Base-by-base conservation (phyloP, 2,113 vertebrate genomes). In the Tetrax tetrax region DNA sequence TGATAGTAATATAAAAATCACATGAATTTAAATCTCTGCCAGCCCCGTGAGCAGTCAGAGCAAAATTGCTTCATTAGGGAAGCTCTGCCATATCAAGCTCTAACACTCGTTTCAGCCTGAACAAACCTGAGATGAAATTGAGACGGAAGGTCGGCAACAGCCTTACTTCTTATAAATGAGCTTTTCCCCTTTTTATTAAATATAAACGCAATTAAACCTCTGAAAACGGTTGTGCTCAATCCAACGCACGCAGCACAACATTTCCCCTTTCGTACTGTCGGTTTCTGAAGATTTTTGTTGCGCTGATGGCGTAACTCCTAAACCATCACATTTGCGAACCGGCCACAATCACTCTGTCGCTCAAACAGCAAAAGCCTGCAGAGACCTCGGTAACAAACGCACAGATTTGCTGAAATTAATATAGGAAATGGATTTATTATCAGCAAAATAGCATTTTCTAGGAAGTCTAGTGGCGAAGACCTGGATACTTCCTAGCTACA, bases 201-300 rank as follows among this genome's bases (percentile, higher is more conserved):
- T 27, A 48, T 2, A 65, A 85, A 43, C 33, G 25, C 45, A 86
- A 15, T 23, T 61, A 66, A 91, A 63, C 9, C 10, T 23, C 69
- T 38, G 51, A 50, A 66, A 93, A 63, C 10, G 28, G 22, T 19
- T 35, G 23, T 1, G 3, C 38, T 45, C 25, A 23, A 68, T 20
- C 43, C 77, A 43, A 65, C 2, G 2, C 22, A 18, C 0, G 1
- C 37, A 68, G 29, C 38, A 43, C 64, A 69, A 14, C 0, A 0
- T 43, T n/a, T 31, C 43, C 57, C 27, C 66, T 70, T 6, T 7
- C 17, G 33, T 22, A 28, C 17, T 33, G 11, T 1, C 33, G 24
- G 51, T 31, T 28, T 61, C 8, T 27, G 61, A 43, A 6, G 24
- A 43, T 33, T 33, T 5, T 14, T 1, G 2, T 27, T 16, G 28